These are phyloP conservation scores for Fregetta grallaria DNA, from an alignment of 2,113 vertebrate genomes.

Conservation along the genomic window DNA sequence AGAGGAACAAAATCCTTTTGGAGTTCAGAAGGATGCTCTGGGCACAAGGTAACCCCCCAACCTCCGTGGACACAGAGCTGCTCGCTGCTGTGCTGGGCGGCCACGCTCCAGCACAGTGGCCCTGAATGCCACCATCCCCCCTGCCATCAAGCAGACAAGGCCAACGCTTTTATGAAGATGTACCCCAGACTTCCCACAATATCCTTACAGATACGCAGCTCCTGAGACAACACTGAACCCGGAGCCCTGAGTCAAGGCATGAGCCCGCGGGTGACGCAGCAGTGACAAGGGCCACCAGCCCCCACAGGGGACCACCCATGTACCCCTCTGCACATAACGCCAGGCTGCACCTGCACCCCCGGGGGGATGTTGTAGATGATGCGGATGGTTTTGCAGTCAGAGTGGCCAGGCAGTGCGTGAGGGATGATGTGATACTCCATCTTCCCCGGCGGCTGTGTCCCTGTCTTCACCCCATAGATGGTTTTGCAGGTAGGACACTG, in stretches of 20 bases:
- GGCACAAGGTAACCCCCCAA: background rate
- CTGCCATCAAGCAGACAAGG: background rate
- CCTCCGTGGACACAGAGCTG: background rate
- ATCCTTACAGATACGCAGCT: background rate
- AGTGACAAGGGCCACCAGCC: background rate
- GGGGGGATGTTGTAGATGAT: constrained; percentile 96
- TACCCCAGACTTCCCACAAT: background rate
- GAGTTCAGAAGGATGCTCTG: background rate
- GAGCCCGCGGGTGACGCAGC: background rate
- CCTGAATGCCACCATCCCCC: background rate
- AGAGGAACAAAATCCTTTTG: background rate
- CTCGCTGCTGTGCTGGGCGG: background rate
- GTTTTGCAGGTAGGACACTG: constrained; percentile 98
- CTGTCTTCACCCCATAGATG: constrained; percentile 95
- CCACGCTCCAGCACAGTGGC: background rate
- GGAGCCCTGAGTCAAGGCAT: background rate
- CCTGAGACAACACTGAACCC: background rate
- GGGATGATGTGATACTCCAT: constrained; percentile 98
- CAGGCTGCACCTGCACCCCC: constrained; percentile 84
- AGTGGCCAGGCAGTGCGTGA: constrained; percentile 89
- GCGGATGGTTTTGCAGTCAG: constrained; percentile 91
- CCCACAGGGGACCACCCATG: background rate
- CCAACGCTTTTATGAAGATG: rapidly evolving
- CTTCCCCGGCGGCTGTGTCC: constrained; percentile 93
- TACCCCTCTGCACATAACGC: background rate